Percentiles rank a stretch among this genome's conserved stretches.
phyloP scores from a whole-genome alignment of 2,888 invertebrate species.

The Apeira syringaria region DNA sequence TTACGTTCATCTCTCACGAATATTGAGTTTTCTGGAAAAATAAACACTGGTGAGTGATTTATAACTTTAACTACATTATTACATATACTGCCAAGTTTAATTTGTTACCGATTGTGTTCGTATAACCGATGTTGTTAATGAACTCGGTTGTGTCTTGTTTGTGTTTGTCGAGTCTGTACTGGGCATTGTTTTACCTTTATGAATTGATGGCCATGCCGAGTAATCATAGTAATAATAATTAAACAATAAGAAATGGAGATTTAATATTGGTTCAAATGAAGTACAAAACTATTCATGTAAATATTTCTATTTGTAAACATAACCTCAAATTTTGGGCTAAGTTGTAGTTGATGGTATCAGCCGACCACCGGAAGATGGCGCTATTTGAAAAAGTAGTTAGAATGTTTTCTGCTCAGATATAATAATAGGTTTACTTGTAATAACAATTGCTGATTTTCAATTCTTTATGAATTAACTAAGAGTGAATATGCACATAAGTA shows the following conservation, averaged over 20 bases:
- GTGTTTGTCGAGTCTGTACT: slow-evolving; percentile 46
- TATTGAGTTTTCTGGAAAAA: slow-evolving; percentile 31
- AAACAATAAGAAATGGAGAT: too few species aligned
- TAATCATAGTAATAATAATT: too few species aligned
- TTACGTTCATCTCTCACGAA: slow-evolving; percentile 13
- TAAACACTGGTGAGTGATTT: slow-evolving; percentile 50
- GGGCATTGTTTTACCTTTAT: slow-evolving; percentile 8
- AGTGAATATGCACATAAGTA: too few species aligned
- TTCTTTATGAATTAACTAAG: too few species aligned
- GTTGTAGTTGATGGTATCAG: too few species aligned
- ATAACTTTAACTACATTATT: not conserved
- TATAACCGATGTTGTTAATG: slow-evolving; percentile 5
- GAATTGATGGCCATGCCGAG: too few species aligned
- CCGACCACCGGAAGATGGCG: slow-evolving; percentile 9
- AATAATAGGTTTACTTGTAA: too few species aligned
- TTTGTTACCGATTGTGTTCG: not conserved
- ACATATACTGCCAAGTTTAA: not conserved
- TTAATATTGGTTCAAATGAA: too few species aligned
- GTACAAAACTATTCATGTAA: too few species aligned
- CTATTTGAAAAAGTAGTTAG: not conserved
- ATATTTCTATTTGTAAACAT: slow-evolving; percentile 39
- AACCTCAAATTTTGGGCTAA: slow-evolving; percentile 18
- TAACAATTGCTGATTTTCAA: too few species aligned
- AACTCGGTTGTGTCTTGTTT: slow-evolving; percentile 20
- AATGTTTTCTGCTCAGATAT: too few species aligned